Base-by-base conservation (phyloP, 2,888 invertebrate species). In the Leucania comma region DNA sequence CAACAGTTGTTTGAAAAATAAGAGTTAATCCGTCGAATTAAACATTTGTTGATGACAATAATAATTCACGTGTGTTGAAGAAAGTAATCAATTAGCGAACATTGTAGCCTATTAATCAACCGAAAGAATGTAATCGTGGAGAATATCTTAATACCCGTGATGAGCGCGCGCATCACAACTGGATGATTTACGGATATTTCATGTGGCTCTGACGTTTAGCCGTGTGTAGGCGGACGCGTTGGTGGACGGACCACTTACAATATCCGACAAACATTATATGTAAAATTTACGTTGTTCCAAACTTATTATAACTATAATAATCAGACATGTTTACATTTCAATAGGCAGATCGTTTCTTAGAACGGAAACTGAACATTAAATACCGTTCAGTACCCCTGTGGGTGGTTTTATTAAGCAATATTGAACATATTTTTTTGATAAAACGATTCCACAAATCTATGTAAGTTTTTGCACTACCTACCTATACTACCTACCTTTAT, bases 101-200 rank as follows among this genome's bases (percentile, higher is more conserved):
- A 73, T 80, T 69, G 73, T 83, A 73, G 69, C 24, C 69, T 72
- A 81, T 82, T 79, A 79, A 84, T 84, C 77, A 70, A 70, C 29
- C 32, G 51, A 53, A 62, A 75, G 74, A 76, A 76, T 76, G 69
- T 79, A 67, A 84, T 83, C 77, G 63, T 51, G 50, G 48, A 66
- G 59, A 38, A 71, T 72, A 77, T 81, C 73, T 83, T 66, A 75
- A 74, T 79, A 71, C 68, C 58, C 51, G 59, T 78, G 74, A 83
- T 74, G 68, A 64, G 75, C 78, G 75, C 38, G 72, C 72, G 51
- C 78, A 85, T 85, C 79, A 81, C 61, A 76, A 63, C 67, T 68
- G 75, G 71, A 84, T 81, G 78, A 84, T 84, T 83, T 83, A 85
- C 72, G 80, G 70, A 69, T 62, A 79, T 81, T 72, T 74, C 67